Evolutionary conservation across 2,888 invertebrate genomes (phyloP), one percentile per base, ranked within the genome.

Genomic region (Scotopteryx bipunctaria): DNA sequence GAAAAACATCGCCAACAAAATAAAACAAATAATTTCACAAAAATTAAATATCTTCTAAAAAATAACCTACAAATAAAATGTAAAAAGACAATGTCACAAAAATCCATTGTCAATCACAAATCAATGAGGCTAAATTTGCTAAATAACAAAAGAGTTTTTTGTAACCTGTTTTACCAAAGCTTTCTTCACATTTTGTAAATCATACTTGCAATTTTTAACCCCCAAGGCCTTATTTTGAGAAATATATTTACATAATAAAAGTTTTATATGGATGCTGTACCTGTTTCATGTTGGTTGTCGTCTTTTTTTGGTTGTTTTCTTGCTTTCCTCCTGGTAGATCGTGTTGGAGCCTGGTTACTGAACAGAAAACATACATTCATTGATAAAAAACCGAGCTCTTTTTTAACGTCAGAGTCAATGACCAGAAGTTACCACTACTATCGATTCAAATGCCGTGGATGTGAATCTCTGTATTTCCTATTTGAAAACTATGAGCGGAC

Each of bases 221-320:
- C n/a, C n/a, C n/a, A n/a, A n/a, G n/a, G n/a, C n/a, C n/a, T n/a
- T n/a, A n/a, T n/a, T n/a, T n/a, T n/a, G n/a, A n/a, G n/a, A n/a
- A n/a, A n/a, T n/a, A n/a, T n/a, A n/a, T n/a, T n/a, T n/a, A n/a
- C n/a, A n/a, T n/a, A n/a, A n/a, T n/a, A n/a, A n/a, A n/a, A n/a
- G n/a, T n/a, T n/a, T n/a, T n/a, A n/a, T n/a, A n/a, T n/a, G n/a
- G n/a, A n/a, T n/a, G n/a, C n/a, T n/a, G 42, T 67, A 90, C 91
- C 86, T 61, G 86, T 83, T 57, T 89, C 90, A 54, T 84, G 78
- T 58, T 80, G 86, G 45, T 77, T 78, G 51, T 83, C 81, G 8
- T 77, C 81, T 67, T 89, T 85, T 65, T 87, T 86, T 25, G 71
- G 71, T 55, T 69, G 72, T 55, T 69, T 71, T 3, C 68, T 71